Conservation (phyloP, 2,113 vertebrate genomes). For the Macroglossus sobrinus region DNA sequence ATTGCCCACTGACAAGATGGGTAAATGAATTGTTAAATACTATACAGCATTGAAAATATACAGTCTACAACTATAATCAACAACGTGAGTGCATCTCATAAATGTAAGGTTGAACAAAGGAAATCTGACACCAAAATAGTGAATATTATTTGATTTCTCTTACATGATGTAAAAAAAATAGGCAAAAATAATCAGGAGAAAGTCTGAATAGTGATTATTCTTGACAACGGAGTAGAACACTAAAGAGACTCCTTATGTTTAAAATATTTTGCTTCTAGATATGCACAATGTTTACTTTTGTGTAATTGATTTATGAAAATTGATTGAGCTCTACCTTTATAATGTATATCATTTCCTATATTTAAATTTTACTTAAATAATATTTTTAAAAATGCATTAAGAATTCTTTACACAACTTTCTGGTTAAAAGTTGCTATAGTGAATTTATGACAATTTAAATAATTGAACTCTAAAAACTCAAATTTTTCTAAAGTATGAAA, state of each 20-base stretch:
- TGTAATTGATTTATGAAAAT: neutral
- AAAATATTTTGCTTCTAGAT: neutral
- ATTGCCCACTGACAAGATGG: neutral
- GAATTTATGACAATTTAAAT: neutral
- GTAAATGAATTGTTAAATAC: neutral
- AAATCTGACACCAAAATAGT: neutral
- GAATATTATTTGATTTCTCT: neutral
- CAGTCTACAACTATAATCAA: neutral
- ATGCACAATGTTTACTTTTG: neutral
- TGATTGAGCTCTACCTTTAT: neutral
- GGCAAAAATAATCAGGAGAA: neutral
- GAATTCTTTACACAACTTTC: neutral
- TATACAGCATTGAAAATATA: neutral
- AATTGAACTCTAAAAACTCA: neutral
- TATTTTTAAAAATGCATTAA: neutral
- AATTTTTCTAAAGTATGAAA: neutral
- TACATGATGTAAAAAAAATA: neutral
- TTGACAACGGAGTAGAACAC: neutral
- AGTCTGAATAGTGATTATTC: neutral
- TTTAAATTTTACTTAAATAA: neutral
- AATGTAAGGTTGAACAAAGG: neutral
- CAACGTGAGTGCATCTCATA: neutral
- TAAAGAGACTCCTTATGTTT: neutral
- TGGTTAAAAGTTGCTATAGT: neutral
- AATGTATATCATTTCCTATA: neutral